These are phyloP conservation scores for Xanthorhoe spadicearia DNA, from an alignment of 2,888 invertebrate genomes.

Conservation along the genomic window DNA sequence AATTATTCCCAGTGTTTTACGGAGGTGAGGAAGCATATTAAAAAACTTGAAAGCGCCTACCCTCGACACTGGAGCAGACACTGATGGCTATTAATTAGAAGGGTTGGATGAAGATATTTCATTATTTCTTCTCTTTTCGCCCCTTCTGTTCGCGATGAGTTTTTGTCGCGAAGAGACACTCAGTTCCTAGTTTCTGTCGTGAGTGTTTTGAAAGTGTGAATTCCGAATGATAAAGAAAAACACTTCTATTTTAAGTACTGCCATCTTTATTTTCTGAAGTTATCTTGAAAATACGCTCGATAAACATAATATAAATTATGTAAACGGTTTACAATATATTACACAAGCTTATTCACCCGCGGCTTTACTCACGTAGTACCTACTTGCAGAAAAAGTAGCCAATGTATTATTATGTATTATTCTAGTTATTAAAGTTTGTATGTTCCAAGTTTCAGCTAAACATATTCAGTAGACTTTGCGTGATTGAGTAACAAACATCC, in stretches of 20 bases:
- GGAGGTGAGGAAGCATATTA: constrained; percentile 84
- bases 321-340: too few relatives aligned
- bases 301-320: too few relatives aligned
- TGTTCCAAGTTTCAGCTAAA: too few relatives aligned
- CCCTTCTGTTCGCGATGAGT: constrained; percentile 48
- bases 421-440: too few relatives aligned
- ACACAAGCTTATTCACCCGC: too few relatives aligned
- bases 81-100: constrained; percentile 85
- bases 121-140: constrained; percentile 72
- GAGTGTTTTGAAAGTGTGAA: constrained; percentile 15
- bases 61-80: constrained; percentile 80
- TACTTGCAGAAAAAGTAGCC: too few relatives aligned
- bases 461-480: too few relatives aligned
- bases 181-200: constrained; percentile 26
- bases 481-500: too few relatives aligned
- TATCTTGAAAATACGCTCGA: neutral
- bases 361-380: too few relatives aligned
- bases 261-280: neutral
- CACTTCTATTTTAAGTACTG: neutral
- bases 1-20: constrained; percentile 80
- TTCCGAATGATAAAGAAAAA: constrained; percentile 8
- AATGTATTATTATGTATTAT: too few relatives aligned
- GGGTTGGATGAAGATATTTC: constrained; percentile 82
- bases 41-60: constrained; percentile 82
- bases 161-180: constrained; percentile 35